phyloP scores from a whole-genome alignment of 2,888 invertebrate species.

The Gandaritis pyraliata region DNA sequence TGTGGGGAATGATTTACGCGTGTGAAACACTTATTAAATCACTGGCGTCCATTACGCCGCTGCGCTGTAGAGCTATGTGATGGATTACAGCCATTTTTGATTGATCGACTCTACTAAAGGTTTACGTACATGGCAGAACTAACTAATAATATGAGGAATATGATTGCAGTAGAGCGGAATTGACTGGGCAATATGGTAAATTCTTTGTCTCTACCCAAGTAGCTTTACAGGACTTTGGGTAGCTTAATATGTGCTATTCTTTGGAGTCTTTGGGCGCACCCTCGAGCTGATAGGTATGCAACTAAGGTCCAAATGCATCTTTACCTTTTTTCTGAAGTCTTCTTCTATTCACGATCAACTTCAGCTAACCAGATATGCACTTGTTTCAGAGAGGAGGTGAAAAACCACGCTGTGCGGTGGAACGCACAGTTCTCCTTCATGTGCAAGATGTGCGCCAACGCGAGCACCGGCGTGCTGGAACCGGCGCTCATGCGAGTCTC shows the following conservation, averaged over 20 bases:
- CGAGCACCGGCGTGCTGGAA: constrained; percentile 97
- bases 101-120: neutral
- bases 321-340: no score
- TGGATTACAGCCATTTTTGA: constrained; percentile 10
- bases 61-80: neutral
- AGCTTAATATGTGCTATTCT: no score
- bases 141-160: no score
- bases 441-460: constrained; percentile 98
- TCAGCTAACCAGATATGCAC: constrained; percentile 1
- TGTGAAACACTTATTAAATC: constrained; percentile 13
- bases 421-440: constrained; percentile 95
- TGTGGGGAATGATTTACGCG: constrained; percentile 7
- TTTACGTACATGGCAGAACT: neutral
- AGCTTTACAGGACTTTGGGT: no score
- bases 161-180: no score
- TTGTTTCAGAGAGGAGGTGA: constrained; percentile 93
- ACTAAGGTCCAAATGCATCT: no score
- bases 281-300: no score
- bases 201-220: no score
- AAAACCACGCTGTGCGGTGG: constrained; percentile 97
- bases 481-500: constrained; percentile 97
- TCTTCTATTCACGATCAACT: no score
- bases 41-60: constrained; percentile 4
- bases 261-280: no score
- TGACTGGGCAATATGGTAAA: no score